These are phyloP conservation scores for Nanger granti DNA, from an alignment of 2,113 vertebrate genomes.

Conservation along the genomic window DNA sequence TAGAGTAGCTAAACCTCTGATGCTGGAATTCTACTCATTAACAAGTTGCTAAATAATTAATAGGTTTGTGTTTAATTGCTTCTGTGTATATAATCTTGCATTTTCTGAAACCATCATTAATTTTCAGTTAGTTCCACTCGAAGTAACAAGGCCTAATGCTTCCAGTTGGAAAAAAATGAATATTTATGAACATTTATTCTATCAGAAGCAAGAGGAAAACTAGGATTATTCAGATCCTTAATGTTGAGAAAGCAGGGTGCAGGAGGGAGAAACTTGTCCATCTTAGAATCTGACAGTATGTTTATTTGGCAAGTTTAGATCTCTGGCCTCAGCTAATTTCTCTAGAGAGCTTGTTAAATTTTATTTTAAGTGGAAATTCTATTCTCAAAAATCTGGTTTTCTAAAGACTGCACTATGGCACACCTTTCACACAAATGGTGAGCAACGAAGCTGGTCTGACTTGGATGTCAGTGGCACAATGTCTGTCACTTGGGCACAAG, in stretches of 20 bases:
- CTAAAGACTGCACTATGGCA: background rate
- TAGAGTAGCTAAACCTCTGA: fast-evolving
- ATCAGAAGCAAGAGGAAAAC: conserved; percentile 49
- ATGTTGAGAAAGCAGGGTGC: background rate
- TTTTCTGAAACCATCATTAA: conserved; percentile 76
- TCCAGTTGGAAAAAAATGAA: conserved; percentile 75
- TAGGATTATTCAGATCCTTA: conserved; percentile 40
- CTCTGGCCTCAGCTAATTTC: background rate
- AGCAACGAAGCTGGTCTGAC: fast-evolving
- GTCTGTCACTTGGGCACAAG: background rate
- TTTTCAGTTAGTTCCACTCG: conserved; percentile 81
- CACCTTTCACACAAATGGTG: too few species aligned
- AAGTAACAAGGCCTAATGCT: conserved; percentile 73
- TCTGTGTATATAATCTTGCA: conserved; percentile 79
- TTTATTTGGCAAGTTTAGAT: background rate
- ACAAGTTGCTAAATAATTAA: conserved; percentile 83
- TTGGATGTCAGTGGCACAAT: fast-evolving
- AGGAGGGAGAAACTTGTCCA: background rate
- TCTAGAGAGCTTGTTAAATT: conserved; percentile 14
- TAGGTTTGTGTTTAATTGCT: conserved; percentile 79
- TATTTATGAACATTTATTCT: conserved; percentile 73
- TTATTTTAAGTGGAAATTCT: conserved; percentile 21
- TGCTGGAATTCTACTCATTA: conserved; percentile 64
- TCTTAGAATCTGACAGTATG: background rate
- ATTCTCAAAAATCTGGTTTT: background rate